These are phyloP conservation scores for Pterocles burchelli DNA, from an alignment of 2,113 vertebrate genomes.

Conservation along the genomic window DNA sequence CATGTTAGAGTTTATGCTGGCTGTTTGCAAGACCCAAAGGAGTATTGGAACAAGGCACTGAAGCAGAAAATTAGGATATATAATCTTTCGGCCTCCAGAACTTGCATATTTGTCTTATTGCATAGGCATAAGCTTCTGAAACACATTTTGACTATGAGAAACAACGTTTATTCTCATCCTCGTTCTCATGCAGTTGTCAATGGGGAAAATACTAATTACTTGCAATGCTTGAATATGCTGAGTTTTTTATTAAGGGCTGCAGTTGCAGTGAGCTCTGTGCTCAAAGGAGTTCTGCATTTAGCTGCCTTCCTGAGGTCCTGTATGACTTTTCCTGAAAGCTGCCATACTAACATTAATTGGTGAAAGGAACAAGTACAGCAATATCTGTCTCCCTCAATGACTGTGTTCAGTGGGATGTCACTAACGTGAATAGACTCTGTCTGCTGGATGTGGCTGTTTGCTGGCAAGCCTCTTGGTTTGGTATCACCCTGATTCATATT, in stretches of 20 bases:
- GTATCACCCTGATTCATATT: background rate
- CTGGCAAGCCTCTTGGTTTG: background rate
- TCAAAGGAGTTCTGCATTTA: slow-evolving; percentile 22
- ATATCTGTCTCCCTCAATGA: background rate
- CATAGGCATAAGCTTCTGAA: background rate
- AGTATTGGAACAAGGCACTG: background rate
- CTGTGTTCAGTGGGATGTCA: background rate
- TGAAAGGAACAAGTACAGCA: background rate
- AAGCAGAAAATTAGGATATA: background rate
- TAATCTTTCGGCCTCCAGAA: background rate
- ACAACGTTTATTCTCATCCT: background rate
- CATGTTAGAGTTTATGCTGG: background rate
- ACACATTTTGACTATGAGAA: background rate
- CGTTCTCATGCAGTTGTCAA: background rate
- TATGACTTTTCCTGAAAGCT: background rate
- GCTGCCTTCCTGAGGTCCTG: background rate
- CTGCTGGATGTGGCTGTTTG: background rate
- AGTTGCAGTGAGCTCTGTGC: background rate
- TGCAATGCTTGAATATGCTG: background rate
- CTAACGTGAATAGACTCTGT: background rate
- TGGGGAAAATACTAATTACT: background rate
- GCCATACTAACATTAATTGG: background rate
- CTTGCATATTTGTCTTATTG: background rate
- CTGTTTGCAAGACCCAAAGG: background rate
- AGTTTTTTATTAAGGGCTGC: background rate